Evolutionary conservation across 2,888 invertebrate genomes (phyloP).

Genomic region (Drosophila phalerata): DNA sequence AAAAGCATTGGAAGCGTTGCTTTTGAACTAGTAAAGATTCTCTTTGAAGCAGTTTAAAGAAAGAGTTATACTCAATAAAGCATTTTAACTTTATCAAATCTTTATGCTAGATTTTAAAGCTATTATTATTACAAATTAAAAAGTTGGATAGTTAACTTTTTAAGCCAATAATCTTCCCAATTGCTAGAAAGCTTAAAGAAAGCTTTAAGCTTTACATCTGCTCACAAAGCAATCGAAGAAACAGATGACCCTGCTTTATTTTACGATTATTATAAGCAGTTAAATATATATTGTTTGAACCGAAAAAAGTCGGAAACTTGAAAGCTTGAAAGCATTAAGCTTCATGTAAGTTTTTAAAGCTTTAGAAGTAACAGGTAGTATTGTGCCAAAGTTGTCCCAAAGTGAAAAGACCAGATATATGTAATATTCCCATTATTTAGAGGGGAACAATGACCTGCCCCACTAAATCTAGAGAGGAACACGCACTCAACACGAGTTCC

Average conservation of each 20-base stretch:
- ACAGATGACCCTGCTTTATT: neutral
- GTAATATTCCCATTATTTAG: neutral
- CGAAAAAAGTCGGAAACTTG: neutral
- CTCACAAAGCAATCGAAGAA: neutral
- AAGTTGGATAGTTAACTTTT: neutral
- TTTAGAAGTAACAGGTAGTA: conserved; percentile 17
- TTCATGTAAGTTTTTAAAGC: neutral
- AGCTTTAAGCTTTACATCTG: neutral
- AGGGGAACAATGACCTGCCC: conserved; percentile 31
- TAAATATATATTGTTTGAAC: neutral
- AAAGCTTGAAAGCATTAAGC: neutral
- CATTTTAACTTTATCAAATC: too few relatives aligned
- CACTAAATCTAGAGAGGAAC: conserved; percentile 1
- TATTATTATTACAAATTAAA: neutral
- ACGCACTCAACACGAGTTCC: conserved; percentile 12
- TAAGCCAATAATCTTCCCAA: neutral
- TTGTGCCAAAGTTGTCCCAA: conserved; percentile 51
- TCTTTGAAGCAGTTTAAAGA: too few relatives aligned
- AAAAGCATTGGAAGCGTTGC: too few relatives aligned
- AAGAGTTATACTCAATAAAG: too few relatives aligned
- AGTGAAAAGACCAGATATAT: conserved; percentile 10
- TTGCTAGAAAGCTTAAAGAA: neutral
- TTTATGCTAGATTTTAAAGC: neutral
- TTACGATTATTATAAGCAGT: neutral
- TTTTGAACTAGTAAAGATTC: too few relatives aligned